Conservation (phyloP, 2,888 invertebrate species). For the Andrena bicolor region DNA sequence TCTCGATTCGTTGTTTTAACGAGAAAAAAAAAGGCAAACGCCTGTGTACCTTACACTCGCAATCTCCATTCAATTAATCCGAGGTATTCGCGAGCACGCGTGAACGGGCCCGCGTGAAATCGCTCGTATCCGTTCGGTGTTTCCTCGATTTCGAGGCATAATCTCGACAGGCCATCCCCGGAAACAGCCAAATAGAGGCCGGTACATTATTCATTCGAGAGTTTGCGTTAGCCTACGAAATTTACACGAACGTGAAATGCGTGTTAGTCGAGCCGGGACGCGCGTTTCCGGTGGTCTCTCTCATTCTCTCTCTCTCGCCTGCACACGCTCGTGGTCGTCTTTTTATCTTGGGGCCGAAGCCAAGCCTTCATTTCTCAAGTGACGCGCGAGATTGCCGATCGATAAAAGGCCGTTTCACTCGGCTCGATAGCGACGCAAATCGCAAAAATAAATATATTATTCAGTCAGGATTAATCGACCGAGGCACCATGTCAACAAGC, state of each 20-base stretch:
- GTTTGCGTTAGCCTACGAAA: slow-evolving; percentile 65
- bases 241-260: slow-evolving; percentile 61
- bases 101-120: not conserved
- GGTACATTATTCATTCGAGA: slow-evolving; percentile 52
- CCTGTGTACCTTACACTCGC: slow-evolving; percentile 12
- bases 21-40: slow-evolving; percentile 18
- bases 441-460: slow-evolving; percentile 70
- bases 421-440: slow-evolving; percentile 45
- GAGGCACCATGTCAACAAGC: slow-evolving; percentile 44
- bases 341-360: slow-evolving; percentile 74
- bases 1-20: slow-evolving; percentile 8
- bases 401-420: slow-evolving; percentile 68
- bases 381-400: slow-evolving; percentile 74
- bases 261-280: slow-evolving; percentile 64
- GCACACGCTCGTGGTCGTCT: slow-evolving; percentile 34
- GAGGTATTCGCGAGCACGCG: slow-evolving; percentile 1
- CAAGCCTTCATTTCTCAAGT: slow-evolving; percentile 83
- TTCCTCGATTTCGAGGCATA: slow-evolving; percentile 11
- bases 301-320: not conserved
- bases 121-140: slow-evolving; percentile 33
- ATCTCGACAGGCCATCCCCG: slow-evolving; percentile 18
- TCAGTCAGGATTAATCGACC: slow-evolving; percentile 55
- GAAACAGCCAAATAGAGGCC: slow-evolving; percentile 22
- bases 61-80: slow-evolving; percentile 38
- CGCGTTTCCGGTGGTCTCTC: slow-evolving; percentile 75